Conservation (phyloP, 2,797 vertebrate genomes). For the Eupleurogrammus muticus region DNA sequence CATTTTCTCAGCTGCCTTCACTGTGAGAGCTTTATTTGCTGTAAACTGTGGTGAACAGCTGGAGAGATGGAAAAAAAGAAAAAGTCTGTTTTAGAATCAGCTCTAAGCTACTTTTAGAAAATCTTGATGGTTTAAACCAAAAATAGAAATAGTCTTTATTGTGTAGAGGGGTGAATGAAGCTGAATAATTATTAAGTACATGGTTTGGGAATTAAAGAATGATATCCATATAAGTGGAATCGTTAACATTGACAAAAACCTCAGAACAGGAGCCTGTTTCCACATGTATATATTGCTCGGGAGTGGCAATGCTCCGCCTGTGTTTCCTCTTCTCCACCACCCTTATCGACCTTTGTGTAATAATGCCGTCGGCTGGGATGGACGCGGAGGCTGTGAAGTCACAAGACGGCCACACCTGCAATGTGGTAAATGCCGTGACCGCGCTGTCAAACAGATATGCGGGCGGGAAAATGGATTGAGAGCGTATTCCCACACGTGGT, state of each 20-base stretch:
- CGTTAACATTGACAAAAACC: background rate
- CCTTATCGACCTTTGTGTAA: slow-evolving; percentile 32
- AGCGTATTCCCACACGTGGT: slow-evolving; percentile 12
- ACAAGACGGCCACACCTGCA: slow-evolving; percentile 43
- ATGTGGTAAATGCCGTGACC: background rate
- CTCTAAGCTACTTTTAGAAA: background rate
- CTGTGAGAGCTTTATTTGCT: background rate
- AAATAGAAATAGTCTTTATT: background rate
- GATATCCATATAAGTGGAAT: background rate
- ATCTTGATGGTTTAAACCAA: background rate
- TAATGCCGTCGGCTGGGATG: slow-evolving; percentile 19
- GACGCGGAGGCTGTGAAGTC: slow-evolving; percentile 36
- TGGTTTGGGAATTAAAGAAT: background rate
- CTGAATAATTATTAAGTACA: background rate
- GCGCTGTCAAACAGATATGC: slow-evolving; percentile 27
- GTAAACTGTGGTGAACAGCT: background rate
- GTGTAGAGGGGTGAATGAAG: background rate
- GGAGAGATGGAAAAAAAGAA: background rate
- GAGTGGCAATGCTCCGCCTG: background rate
- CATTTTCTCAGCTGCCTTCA: slow-evolving; percentile 1
- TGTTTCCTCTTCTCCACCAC: slow-evolving; percentile 24
- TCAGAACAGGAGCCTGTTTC: too few species aligned
- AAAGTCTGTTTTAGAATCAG: slow-evolving; percentile 2
- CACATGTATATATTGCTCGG: background rate
- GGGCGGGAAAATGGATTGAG: background rate